A percentile compares a stretch with the other conserved stretches of the same genome.
phyloP scores from a whole-genome alignment of 2,888 invertebrate species.

The Dione vanillae region DNA sequence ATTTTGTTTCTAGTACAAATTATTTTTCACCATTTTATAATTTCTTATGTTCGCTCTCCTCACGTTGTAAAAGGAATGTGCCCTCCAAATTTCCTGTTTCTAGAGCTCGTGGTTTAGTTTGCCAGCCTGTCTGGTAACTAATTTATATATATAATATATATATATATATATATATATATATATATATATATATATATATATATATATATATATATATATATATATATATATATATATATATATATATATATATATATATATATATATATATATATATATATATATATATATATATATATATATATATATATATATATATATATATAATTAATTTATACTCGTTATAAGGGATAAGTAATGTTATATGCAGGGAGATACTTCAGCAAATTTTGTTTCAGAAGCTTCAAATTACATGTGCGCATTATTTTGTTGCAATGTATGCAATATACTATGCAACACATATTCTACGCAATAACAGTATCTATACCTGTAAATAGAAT shows the following conservation, averaged over 20 bases:
- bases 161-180: conserved; percentile 16
- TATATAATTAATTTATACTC: conserved; percentile 10
- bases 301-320: conserved; percentile 10
- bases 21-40: background rate
- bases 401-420: conserved; percentile 31
- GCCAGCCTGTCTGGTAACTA: conserved; percentile 22
- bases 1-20: too few relatives aligned
- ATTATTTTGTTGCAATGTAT: conserved; percentile 16
- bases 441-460: conserved; percentile 16
- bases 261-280: conserved; percentile 15
- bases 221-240: conserved; percentile 11
- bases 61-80: conserved; percentile 33
- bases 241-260: conserved; percentile 14
- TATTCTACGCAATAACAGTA: conserved; percentile 15
- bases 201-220: conserved; percentile 10
- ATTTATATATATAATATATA: conserved; percentile 13
- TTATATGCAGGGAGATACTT: conserved; percentile 5
- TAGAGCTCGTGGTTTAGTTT: conserved; percentile 31
- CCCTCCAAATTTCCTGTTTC: conserved; percentile 37
- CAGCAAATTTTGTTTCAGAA: conserved; percentile 20
- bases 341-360: background rate
- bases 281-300: background rate
- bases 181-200: conserved; percentile 14
- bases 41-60: conserved; percentile 17
- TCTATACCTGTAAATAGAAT: conserved; percentile 3